Evolutionary conservation across 2,888 invertebrate species (phyloP).

Genomic region (Xanthorhoe spadicearia): DNA sequence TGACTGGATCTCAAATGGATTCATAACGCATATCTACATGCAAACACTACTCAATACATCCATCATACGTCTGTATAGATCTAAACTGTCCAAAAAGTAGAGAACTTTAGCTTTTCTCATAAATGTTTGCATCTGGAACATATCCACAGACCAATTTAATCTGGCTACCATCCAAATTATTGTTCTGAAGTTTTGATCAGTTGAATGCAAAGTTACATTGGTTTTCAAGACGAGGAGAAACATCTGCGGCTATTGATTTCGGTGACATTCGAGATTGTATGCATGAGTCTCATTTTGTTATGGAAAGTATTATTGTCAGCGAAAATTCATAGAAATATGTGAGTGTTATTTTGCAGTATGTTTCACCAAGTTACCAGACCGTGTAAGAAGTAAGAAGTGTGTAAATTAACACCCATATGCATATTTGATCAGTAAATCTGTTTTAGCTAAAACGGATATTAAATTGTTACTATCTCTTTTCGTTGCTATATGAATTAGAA

Average conservation of each 20-base stretch:
- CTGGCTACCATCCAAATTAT: conserved; percentile 39
- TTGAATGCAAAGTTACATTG: conserved; percentile 42
- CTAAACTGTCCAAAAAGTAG: conserved; percentile 9
- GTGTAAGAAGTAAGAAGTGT: background rate
- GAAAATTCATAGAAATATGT: background rate
- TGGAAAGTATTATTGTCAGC: background rate
- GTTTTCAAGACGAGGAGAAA: conserved; percentile 30
- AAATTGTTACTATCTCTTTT: too few relatives aligned
- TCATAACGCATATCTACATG: background rate
- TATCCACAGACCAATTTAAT: conserved; percentile 31
- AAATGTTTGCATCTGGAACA: conserved; percentile 23
- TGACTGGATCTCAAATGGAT: background rate
- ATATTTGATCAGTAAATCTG: too few relatives aligned
- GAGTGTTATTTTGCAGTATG: background rate
- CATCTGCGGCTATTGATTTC: conserved; percentile 34
- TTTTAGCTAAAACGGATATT: too few relatives aligned
- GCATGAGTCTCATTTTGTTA: conserved; percentile 10
- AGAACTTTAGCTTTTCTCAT: conserved; percentile 20
- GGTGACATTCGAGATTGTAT: conserved; percentile 16
- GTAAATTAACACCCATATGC: too few relatives aligned
- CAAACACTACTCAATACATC: background rate
- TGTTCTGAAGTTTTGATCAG: conserved; percentile 37
- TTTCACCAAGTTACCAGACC: background rate
- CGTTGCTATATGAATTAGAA: too few relatives aligned
- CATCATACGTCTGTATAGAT: background rate